Base-by-base conservation (phyloP, 2,888 invertebrate genomes). In the Hydrotaea cyrtoneurina region DNA sequence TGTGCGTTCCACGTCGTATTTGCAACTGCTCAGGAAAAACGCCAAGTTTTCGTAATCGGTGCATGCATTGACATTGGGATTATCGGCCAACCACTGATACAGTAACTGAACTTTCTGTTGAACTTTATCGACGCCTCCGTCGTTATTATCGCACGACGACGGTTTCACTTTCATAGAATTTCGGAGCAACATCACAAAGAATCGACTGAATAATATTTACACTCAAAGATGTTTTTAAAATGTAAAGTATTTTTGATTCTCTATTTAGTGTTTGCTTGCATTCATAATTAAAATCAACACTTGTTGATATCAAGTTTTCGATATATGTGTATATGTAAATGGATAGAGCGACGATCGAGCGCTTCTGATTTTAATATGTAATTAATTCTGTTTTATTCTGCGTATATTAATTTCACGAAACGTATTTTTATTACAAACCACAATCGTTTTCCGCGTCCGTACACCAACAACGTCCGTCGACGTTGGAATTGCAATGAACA, bases 1-100 rank as follows among this genome's bases (percentile, higher is more conserved):
- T 0, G 94, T 93, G 86, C 93, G 93, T 2, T 94, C 94, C 4
- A 94, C 80, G 87, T 95, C 92, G 88, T 93, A 95, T 90, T 95
- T 95, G 88, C 94, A 94, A 36, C 94, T 93, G 62, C 95, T 92
- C 71, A 95, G 88, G 89, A 95, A 95, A 75, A 95, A 92, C 64
- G 93, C 93, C 82, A 93, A 86, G 83, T 88, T 91, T n/a, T 88
- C 92, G 43, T 93, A 93, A 85, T 94, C 94, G 88, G 90, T 89
- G 71, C 92, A 90, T 0, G 92, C 93, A 82, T 93, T 92, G 19
- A 93, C 88, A 55, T 91, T 87, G 3, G 92, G 91, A 87, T 93
- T 93, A 71, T 92, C 91, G 7, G 88, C 86, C 7, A 93, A 86
- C 94, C 93, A 93, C 78, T 88, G 80, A 83, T 87, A 86, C 43